Base-by-base conservation (phyloP, 2,113 vertebrate genomes). In the Caranx melampygus region DNA sequence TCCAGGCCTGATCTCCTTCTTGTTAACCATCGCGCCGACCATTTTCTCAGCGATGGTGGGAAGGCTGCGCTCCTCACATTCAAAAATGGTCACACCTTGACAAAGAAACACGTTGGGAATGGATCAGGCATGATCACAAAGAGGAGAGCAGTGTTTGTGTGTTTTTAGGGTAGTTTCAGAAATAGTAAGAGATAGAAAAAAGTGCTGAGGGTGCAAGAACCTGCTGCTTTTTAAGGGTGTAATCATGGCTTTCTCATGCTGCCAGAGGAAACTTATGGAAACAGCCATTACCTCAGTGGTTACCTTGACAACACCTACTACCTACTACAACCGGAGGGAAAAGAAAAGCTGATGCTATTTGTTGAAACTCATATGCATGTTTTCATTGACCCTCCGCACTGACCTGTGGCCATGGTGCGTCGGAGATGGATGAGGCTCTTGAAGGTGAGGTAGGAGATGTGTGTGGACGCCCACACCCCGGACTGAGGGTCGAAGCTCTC, bases 391-490 rank as follows among this genome's bases (percentile, higher is more conserved):
- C 37, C 11, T 51, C 20, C 21, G 63, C 51, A 37, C 87, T 88
- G 34, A 99, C 98, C 97, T 82, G 93, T 97, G 87, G 63, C 86
- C 71, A 99, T 91, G 88, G 92, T 90, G 72, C 61, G 91, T 20
- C 88, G 93, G 35, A 97, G 91, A 61, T 97, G 94, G 79, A 97
- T 88, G 47, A 99, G 96, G 89, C 97, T 97, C 92, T 92, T 96
- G 93, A 98, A 98, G 83, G 95, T 97, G 84, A 98, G 95, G 88
- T 96, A 96, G 75, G 97, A 95, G 79, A 98, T 87, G 6, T 96
- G 96, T 0, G 95, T 95, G 63, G 92, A 90, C 0, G 92, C 92
- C 98, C 97, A 98, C 45, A 91, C 61, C 3, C 96, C 95, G 0
- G 87, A 68, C 81, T 94, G 93, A 0, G 94, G 92, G 79, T 96